Base-by-base conservation (phyloP, 2,797 vertebrate genomes). In the Anolis apletophallus region DNA sequence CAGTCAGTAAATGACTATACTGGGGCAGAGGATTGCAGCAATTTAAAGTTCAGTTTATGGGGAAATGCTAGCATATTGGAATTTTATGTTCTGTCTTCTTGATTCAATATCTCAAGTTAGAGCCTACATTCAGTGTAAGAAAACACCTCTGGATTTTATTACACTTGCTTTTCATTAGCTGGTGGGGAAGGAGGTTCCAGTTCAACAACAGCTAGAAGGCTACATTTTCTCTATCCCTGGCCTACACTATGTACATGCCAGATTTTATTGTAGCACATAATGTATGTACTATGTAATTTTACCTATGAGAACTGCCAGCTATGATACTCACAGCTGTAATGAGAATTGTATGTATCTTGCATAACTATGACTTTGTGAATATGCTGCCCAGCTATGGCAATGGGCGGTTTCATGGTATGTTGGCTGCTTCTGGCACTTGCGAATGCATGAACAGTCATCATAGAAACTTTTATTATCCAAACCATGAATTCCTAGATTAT, bases 231-330 rank as follows among this genome's bases (percentile, higher is more conserved):
- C 34, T 10, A 8, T 36, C 69, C 16, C 34, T 71, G 69, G 6
- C 32, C 86, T 94, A 88, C 87, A 81, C 29, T 54, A 26, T 88
- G 82, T 85, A 92, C 83, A 67, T 91, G 90, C 86, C 87, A 92
- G 92, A 84, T 80, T 82, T 85, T 91, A 91, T 46, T 88, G 68
- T 88, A 87, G 77, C 34, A 13, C 4, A 32, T 90, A 76, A 88
- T 94, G 91, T 82, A 64, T 21, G 59, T 3, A 59, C 32, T 64
- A 9, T 64, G 23, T 64, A 40, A 55, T 80, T 94, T 90, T 93
- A 84, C 88, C 91, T 81, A 79, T 87, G 87, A 85, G 88, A 91
- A 36, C 80, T 92, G 85, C 91, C 91, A 72, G 92, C 81, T 90
- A 81, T 74, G 89, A 81, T 88, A 90, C 78, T 1, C 87, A 69